These are phyloP conservation scores for Cantharis nigra DNA, from an alignment of 2,888 invertebrate species.

Conservation along the genomic window DNA sequence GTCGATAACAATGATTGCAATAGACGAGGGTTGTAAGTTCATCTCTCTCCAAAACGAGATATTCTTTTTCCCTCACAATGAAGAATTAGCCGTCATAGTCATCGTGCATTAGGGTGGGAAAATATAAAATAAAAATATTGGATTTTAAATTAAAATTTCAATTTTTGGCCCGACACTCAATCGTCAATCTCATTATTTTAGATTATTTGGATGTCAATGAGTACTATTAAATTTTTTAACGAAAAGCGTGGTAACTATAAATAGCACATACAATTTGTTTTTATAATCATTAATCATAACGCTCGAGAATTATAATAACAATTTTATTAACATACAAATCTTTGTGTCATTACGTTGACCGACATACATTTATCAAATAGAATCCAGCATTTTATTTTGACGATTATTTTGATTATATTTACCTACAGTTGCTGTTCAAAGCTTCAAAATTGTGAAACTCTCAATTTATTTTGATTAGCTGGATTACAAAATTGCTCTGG, in stretches of 20 bases:
- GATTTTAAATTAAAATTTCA: neutral
- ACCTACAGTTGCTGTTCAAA: neutral
- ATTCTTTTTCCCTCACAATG: slow-evolving; percentile 12
- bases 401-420: neutral
- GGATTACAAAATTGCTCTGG: neutral
- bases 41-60: slow-evolving; percentile 9
- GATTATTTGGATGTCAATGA: neutral
- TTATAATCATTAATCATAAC: neutral
- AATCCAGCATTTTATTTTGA: neutral
- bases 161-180: neutral
- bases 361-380: neutral
- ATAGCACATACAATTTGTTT: neutral
- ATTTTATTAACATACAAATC: neutral
- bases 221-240: neutral
- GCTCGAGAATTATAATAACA: neutral
- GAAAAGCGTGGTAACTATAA: neutral
- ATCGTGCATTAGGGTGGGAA: slow-evolving; percentile 5
- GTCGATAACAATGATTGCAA: slow-evolving; percentile 25
- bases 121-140: slow-evolving; percentile 7
- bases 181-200: neutral
- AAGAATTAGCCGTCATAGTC: slow-evolving; percentile 7
- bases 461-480: neutral
- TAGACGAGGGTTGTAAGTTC: slow-evolving; percentile 13
- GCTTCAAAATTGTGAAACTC: neutral
- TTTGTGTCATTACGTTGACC: neutral